These are phyloP conservation scores for Falco rusticolus DNA, from an alignment of 2,797 vertebrate genomes.

Conservation along the genomic window DNA sequence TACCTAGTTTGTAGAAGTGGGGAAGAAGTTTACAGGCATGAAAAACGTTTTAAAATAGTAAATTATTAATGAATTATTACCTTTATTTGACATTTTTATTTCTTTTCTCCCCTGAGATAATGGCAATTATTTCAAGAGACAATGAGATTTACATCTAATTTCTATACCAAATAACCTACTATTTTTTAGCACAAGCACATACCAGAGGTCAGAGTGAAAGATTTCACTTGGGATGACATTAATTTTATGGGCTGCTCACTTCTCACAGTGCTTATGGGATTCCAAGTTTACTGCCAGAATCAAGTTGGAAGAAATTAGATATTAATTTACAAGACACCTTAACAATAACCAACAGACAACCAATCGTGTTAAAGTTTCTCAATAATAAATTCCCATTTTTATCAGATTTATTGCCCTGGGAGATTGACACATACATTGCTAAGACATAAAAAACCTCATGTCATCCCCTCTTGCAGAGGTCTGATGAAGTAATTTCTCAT, in stretches of 20 bases:
- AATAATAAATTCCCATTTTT: not conserved
- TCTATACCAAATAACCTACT: not conserved
- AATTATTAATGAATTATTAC: not conserved
- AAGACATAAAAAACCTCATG: not conserved
- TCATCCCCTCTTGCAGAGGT: not conserved
- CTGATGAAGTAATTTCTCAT: not conserved
- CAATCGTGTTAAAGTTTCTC: not conserved
- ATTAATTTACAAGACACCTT: not conserved
- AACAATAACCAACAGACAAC: not conserved
- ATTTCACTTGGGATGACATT: not conserved
- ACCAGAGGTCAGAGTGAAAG: not conserved
- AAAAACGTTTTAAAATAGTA: not conserved
- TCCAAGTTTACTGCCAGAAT: not conserved
- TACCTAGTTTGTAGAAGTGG: not conserved
- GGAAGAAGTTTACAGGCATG: not conserved
- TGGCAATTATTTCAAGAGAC: not conserved
- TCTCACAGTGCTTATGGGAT: not conserved
- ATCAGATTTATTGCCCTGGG: not conserved
- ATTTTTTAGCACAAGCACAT: not conserved
- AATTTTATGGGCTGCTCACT: not conserved
- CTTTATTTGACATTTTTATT: not conserved
- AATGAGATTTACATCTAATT: not conserved
- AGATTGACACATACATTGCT: not conserved
- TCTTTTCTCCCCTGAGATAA: not conserved
- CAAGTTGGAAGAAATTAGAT: not conserved